Evolutionary conservation across 2,113 vertebrate genomes (phyloP), one percentile per base, ranked within the genome.

Genomic region (Pachycephala philippinensis): DNA sequence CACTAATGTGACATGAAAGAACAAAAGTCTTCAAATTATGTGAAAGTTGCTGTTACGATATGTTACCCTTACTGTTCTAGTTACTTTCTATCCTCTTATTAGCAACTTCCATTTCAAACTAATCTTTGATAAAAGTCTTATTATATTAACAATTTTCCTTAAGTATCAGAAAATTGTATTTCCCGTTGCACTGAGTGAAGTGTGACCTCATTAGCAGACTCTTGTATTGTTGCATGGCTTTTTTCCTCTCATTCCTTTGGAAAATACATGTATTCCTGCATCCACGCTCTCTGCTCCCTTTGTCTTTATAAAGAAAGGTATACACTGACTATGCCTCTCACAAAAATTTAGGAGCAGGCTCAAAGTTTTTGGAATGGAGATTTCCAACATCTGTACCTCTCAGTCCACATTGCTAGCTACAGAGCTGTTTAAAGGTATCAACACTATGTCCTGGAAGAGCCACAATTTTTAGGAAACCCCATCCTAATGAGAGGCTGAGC

Each of bases 91-190:
- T 89, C 76, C 78, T 96, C 95, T 96, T 93, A 97, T 97, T 97
- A 96, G 82, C 86, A 97, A 97, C 96, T 97, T 87, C 86, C 60
- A 64, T 95, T 97, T 97, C 94, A 95, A 97, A 93, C 69, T 93
- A 95, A 97, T 92, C 70, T 89, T 80, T 85, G 90, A 93, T 97
- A 97, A 97, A 98, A 97, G 96, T 96, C 89, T 96, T 97, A 95
- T 94, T 94, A 92, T 89, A 93, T 93, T 95, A 96, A 93, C 84
- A 70, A 66, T 81, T 96, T 97, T 96, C 84, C 78, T 85, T 93
- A 97, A 96, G 89, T 93, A 92, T 96, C 78, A 96, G 70, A 92
- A 97, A 91, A 94, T 39, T 79, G 27, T 96, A 86, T 66, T 91
- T 96, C 84, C 72, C 31, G 3, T 91, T 81, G 30, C 85, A 88